phyloP scores from a whole-genome alignment of 2,888 invertebrate genomes.

The Chrysodeixis includens region DNA sequence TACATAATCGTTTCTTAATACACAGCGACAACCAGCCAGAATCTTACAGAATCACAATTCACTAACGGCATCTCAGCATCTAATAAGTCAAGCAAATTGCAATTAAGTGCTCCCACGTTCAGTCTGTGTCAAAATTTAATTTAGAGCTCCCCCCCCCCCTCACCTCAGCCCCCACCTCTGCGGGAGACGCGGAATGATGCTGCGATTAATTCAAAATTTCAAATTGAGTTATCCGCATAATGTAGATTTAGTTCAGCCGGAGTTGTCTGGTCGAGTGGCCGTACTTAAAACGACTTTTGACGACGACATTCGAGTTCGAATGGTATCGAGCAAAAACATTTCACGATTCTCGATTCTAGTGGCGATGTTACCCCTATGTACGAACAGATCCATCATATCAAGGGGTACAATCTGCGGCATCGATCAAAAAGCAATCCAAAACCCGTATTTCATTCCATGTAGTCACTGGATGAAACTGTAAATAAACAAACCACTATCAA shows the following conservation, averaged over 20 bases:
- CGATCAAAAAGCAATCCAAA: neutral
- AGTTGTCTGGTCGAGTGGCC: conserved; percentile 19
- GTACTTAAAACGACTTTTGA: conserved; percentile 5
- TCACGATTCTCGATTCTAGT: neutral
- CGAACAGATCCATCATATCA: too few relatives aligned
- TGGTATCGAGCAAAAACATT: neutral
- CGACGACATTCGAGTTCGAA: neutral
- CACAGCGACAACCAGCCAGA: conserved; percentile 34
- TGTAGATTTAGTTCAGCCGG: conserved; percentile 47
- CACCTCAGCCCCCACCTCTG: conserved; percentile 24
- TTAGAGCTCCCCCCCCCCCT: conserved; percentile 53
- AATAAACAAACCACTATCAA: conserved; percentile 4
- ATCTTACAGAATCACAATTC: conserved; percentile 58
- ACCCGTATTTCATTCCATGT: neutral
- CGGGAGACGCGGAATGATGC: conserved; percentile 55
- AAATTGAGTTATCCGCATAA: conserved; percentile 66
- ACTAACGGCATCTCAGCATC: conserved; percentile 55
- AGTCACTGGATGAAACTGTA: neutral
- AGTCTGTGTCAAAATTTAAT: conserved; percentile 74
- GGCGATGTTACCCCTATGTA: neutral
- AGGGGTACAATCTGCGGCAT: neutral
- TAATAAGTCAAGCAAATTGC: conserved; percentile 75
- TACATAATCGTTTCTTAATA: conserved; percentile 34
- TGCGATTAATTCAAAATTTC: conserved; percentile 70
- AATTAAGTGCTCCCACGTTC: conserved; percentile 71